phyloP scores from a whole-genome alignment of 2,888 invertebrate species.

The Pyrochroa serraticornis region DNA sequence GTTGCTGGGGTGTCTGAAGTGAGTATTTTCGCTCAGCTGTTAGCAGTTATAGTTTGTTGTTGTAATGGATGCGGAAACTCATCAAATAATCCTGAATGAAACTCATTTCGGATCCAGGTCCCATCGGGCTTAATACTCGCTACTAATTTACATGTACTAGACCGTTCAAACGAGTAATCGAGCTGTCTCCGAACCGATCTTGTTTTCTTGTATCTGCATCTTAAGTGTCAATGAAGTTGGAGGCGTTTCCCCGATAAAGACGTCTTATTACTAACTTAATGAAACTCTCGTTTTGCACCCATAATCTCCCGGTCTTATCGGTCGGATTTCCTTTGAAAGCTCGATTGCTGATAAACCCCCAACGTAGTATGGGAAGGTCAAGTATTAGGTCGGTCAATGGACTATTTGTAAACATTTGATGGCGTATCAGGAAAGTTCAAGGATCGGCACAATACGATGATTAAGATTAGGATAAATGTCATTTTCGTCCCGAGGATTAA shows the following conservation, averaged over 20 bases:
- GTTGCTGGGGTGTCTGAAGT: background rate
- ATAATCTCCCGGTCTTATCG: conserved; percentile 29
- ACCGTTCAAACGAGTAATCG: conserved; percentile 29
- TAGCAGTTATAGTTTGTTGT: background rate
- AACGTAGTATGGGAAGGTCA: conserved; percentile 10
- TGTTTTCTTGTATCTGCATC: conserved; percentile 30
- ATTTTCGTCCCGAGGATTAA: conserved; percentile 13
- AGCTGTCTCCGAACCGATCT: conserved; percentile 20
- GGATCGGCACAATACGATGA: conserved; percentile 17
- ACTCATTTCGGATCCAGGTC: conserved; percentile 7
- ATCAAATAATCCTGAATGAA: background rate
- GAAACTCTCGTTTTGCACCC: conserved; percentile 34
- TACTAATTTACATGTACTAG: conserved; percentile 38
- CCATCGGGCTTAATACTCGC: conserved; percentile 20
- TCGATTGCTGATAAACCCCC: conserved; percentile 8
- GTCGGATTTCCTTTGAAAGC: conserved; percentile 25
- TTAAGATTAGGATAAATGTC: conserved; percentile 12
- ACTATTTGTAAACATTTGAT: conserved; percentile 10
- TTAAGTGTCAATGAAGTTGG: conserved; percentile 31
- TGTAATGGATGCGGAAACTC: background rate
- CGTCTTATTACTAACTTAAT: conserved; percentile 33
- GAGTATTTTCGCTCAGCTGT: background rate
- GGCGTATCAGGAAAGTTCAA: conserved; percentile 3
- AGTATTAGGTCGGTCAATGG: conserved; percentile 7
- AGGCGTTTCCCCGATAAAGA: conserved; percentile 26